Evolutionary conservation across 1,140 invertebrate genomes (phyloP), one percentile per base, ranked within the genome.

Genomic region (Sesamia nonagrioides): DNA sequence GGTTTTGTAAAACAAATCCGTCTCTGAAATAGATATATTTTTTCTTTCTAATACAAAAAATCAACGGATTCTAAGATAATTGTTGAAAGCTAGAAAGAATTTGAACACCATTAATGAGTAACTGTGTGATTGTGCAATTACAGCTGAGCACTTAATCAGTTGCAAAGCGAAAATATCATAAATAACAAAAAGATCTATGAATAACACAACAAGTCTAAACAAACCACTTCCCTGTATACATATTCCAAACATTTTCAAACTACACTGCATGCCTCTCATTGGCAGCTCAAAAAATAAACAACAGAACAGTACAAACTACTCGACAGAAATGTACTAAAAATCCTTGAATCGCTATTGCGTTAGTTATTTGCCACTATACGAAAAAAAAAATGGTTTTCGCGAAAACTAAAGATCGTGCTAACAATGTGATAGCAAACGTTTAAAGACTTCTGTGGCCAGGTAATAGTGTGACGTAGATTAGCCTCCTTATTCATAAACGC

Each of bases 241-340:
- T 66, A 66, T 66, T 66, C 18, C 61, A 66, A 69, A 50, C 18
- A 69, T 50, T 11, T 9, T 18, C 37, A 45, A 40, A 42, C 17
- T 33, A 69, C 42, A 69, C 42, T 48, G 66, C 18, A 69, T 33
- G 7, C 17, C 27, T 37, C 40, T 33, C 42, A 48, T 68, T 50
- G 18, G 42, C 63, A 48, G 42, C 63, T 48, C 37, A 68, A 69
- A 48, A 69, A 69, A 48, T 48, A 48, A 69, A 69, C 50, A 69
- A 33, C 45, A 13, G 33, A 69, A 69, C 17, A 33, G 18, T 33
- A 48, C 37, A 15, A 48, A 15, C 18, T 50, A 40, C 27, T 27
- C 27, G 15, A 68, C 60, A 40, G 45, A 68, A 27, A 9, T 8
- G 63, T 48, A 45, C 9, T 5, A 45, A 45, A 69, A 50, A n/a